Evolutionary conservation across 2,113 vertebrate species (phyloP), one percentile per base, ranked within the genome.

Genomic region (Azemiops feae): DNA sequence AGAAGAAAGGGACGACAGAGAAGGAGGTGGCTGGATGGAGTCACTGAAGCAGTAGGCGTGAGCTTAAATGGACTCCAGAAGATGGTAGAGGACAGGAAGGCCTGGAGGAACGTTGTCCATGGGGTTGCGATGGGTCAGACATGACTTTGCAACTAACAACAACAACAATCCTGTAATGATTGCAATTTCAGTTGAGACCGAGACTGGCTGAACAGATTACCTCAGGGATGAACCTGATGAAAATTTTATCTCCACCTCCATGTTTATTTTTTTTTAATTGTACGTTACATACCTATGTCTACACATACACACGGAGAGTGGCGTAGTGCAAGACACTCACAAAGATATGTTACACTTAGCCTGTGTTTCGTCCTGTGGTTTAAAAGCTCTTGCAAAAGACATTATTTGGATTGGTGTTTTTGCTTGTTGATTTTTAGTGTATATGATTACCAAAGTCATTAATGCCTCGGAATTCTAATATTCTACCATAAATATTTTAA

Each of bases 401-500:
- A 34, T 47, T 11, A 23, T 60, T 64, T 64, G 18, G 16, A 9
- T 23, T 47, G 52, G 1, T 74, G n/a, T 34, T 74, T 74, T 34
- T n/a, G 10, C 39, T 60, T 60, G 85, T 69, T 7, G 23, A 81
- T 85, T 95, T 92, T 64, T 90, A 52, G 53, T 43, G 25, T 4
- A 43, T 3, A 22, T 0, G 64, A 50, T 91, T 81, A 45, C 0
- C 85, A 20, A 10, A 95, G 52, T 87, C 91, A 92, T 90, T 93
- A 95, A 92, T 45, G 4, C 92, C 88, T 45, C 60, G 0, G 93
- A 93, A 90, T 94, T 47, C 25, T 0, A 64, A 64, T 30, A 69
- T n/a, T 69, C 3, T n/a, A 91, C 93, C 85, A 92, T 25, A 50
- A 47, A 93, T 93, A 64, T 53, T 93, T 89, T 64, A 89, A 57